Evolutionary conservation across 2,797 vertebrate species (phyloP).

Genomic region (Ficedula albicollis): DNA sequence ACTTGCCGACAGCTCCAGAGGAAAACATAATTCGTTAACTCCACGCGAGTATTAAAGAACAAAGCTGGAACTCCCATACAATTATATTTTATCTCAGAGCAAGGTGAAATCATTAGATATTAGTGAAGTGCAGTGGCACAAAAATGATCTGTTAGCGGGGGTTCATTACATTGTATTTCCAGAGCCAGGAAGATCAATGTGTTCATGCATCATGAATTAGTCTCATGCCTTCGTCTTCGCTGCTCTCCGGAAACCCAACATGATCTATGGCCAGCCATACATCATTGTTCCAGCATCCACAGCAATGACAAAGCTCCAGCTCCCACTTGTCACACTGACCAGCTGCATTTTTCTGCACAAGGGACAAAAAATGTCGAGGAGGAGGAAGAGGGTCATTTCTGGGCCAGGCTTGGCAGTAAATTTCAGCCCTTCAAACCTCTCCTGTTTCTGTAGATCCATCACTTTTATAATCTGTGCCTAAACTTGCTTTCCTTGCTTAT

Average conservation of each 20-base stretch:
- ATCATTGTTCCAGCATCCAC: conserved; percentile 72
- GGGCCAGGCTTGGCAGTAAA: conserved; percentile 44
- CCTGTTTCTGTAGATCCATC: conserved; percentile 11
- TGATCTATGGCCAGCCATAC: conserved; percentile 77
- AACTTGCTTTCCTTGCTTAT: neutral
- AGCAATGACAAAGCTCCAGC: conserved; percentile 66
- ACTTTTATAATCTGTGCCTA: neutral
- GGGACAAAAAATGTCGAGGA: neutral
- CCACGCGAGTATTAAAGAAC: conserved; percentile 68
- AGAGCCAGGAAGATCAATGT: conserved; percentile 81
- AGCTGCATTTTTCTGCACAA: conserved; percentile 59
- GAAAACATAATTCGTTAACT: conserved; percentile 69
- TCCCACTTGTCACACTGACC: conserved; percentile 74
- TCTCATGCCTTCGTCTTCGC: conserved; percentile 71
- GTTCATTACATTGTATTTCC: conserved; percentile 83
- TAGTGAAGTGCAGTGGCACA: conserved; percentile 81
- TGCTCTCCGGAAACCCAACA: conserved; percentile 79
- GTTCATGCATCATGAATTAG: conserved; percentile 82
- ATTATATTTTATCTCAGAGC: conserved; percentile 80
- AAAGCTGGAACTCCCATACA: conserved; percentile 81
- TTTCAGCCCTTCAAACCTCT: neutral
- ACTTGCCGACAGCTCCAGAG: conserved; percentile 66
- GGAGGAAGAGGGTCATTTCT: conserved; percentile 34
- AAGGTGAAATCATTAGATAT: conserved; percentile 85
- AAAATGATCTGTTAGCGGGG: conserved; percentile 82